A percentile compares a stretch with the other conserved stretches of the same genome.
Evolutionary conservation across 2,888 invertebrate genomes (phyloP).

Genomic region (Lordiphosa andalusiaca): DNA sequence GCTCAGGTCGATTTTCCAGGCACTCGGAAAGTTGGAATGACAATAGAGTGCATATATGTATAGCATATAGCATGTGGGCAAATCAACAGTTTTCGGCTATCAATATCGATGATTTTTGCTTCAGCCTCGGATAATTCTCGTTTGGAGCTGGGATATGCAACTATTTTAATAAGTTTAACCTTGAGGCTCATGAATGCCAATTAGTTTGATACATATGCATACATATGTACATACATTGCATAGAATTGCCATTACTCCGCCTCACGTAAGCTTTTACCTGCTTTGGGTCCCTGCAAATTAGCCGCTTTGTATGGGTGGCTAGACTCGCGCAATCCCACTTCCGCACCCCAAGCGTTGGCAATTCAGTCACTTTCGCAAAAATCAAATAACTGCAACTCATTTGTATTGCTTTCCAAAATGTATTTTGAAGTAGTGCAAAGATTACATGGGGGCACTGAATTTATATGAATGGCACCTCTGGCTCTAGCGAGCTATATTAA

Average conservation of each 20-base stretch:
- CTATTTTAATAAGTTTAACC: slow-evolving; percentile 73
- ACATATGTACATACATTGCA: neutral
- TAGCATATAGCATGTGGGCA: neutral
- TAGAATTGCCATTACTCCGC: neutral
- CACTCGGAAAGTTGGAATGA: too few species aligned
- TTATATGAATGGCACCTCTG: too few species aligned
- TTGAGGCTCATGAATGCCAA: slow-evolving; percentile 72
- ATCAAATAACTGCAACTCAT: slow-evolving; percentile 61
- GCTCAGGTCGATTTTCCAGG: too few species aligned
- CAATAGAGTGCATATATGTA: too few species aligned
- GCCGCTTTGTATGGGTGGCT: slow-evolving; percentile 59
- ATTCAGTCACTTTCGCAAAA: slow-evolving; percentile 44
- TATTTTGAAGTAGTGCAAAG: too few species aligned
- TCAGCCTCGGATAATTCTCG: neutral
- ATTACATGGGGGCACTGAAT: too few species aligned
- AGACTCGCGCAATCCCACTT: slow-evolving; percentile 41
- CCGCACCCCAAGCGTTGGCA: slow-evolving; percentile 46
- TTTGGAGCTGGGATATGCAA: slow-evolving; percentile 62
- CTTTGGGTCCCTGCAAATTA: slow-evolving; percentile 41
- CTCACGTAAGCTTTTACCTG: slow-evolving; percentile 30
- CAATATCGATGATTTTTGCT: neutral
- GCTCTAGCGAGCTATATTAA: too few species aligned
- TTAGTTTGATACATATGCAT: slow-evolving; percentile 50
- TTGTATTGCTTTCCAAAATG: slow-evolving; percentile 51
- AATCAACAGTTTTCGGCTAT: slow-evolving; percentile 12